These are phyloP conservation scores for Lottia scabra DNA, from an alignment of 2,888 invertebrate species.

Conservation along the genomic window DNA sequence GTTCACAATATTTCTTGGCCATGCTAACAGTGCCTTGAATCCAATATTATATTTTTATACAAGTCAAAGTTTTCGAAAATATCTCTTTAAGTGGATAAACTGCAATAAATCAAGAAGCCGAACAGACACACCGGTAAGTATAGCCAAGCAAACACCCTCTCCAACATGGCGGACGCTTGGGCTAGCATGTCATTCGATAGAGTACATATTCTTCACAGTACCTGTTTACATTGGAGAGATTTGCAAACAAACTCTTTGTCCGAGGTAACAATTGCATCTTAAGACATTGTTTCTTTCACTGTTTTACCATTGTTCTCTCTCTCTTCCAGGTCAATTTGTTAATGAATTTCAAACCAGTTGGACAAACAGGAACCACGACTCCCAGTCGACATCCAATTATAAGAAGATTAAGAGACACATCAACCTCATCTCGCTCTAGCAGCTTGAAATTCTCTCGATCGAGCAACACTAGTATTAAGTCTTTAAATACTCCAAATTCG, in stretches of 20 bases:
- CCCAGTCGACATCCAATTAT: constrained; percentile 35
- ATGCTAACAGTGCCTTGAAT: constrained; percentile 83
- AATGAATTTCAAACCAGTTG: constrained; percentile 34
- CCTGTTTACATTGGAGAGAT: no score
- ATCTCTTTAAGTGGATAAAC: constrained; percentile 68
- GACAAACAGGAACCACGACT: constrained; percentile 25
- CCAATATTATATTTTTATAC: constrained; percentile 83
- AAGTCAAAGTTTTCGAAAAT: constrained; percentile 80
- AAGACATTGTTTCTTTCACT: no score
- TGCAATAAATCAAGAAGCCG: constrained; percentile 39
- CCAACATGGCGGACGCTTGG: no score
- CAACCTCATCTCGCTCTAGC: constrained; percentile 29
- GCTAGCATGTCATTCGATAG: no score
- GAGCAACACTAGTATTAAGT: constrained; percentile 45
- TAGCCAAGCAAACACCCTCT: neutral
- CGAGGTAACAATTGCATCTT: no score
- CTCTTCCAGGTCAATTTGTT: constrained; percentile 38
- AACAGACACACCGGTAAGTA: constrained; percentile 24
- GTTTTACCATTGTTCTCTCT: neutral
- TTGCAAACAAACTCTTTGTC: no score
- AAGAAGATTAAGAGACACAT: constrained; percentile 33
- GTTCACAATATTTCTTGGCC: constrained; percentile 80
- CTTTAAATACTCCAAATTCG: constrained; percentile 31
- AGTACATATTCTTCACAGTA: no score
- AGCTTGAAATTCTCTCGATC: constrained; percentile 46